Conservation (phyloP, 2,888 invertebrate species). For the Rhaphigaster nebulosa region DNA sequence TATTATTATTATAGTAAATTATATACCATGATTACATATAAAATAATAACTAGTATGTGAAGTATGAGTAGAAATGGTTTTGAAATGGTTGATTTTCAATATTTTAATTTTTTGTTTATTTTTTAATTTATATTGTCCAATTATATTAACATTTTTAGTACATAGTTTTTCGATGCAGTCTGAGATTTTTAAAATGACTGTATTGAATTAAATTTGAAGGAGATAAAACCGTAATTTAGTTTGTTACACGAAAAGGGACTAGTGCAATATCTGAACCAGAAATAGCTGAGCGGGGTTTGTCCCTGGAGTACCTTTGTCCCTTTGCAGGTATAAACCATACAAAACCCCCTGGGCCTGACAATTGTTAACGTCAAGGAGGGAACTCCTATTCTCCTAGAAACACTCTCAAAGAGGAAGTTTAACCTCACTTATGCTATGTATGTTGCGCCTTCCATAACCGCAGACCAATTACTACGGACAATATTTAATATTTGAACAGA, state of each 20-base stretch:
- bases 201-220: neutral
- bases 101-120: too few species aligned
- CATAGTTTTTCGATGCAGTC: too few species aligned
- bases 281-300: neutral
- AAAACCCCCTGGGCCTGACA: constrained; percentile 28
- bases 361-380: constrained; percentile 29
- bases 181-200: too few species aligned
- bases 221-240: neutral
- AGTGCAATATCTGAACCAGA: neutral
- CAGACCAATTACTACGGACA: neutral
- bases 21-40: too few species aligned
- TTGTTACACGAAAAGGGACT: neutral
- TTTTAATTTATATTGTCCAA: too few species aligned
- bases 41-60: too few species aligned
- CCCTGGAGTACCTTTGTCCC: neutral
- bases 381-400: constrained; percentile 3
- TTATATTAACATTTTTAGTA: too few species aligned
- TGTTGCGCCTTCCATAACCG: neutral
- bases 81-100: too few species aligned
- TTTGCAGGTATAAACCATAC: constrained; percentile 21
- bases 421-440: neutral
- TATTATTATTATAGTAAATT: too few species aligned
- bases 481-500: neutral
- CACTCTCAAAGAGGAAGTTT: constrained; percentile 20
- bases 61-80: too few species aligned